Conservation (phyloP, 2,797 vertebrate species). For the Lagorchestes hirsutus region DNA sequence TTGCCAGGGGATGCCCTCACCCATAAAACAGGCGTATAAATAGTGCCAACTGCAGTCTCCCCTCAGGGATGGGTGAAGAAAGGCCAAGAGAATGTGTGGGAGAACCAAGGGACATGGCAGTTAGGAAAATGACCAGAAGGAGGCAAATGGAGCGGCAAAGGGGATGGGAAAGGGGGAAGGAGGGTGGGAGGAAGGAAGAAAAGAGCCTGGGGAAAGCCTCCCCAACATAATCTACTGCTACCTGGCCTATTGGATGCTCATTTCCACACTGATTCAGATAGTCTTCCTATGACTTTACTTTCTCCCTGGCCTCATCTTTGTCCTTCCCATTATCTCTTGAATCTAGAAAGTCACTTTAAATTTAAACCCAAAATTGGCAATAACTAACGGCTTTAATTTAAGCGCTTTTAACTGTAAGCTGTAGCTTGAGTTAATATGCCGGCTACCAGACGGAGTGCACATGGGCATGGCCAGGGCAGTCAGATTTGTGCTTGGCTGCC, state of each 20-base stretch:
- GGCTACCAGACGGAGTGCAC: neutral
- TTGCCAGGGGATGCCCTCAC: neutral
- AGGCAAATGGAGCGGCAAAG: neutral
- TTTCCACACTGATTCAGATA: neutral
- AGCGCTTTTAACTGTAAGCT: neutral
- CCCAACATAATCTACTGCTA: neutral
- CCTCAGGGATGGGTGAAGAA: neutral
- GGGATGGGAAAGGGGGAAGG: neutral
- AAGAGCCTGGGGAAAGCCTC: neutral
- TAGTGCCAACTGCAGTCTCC: neutral
- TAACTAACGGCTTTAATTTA: conserved; percentile 41
- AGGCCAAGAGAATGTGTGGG: neutral
- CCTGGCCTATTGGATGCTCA: neutral
- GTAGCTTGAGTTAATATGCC: neutral
- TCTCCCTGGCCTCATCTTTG: neutral
- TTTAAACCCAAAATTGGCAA: neutral
- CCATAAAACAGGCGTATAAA: neutral
- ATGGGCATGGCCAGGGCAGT: neutral
- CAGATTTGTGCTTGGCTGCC: conserved; percentile 16
- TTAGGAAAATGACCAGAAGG: neutral
- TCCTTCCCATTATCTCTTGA: neutral
- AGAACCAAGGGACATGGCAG: neutral
- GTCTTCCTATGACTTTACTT: neutral
- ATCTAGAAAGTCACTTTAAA: neutral
- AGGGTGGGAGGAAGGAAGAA: neutral